These are phyloP conservation scores for Spermophilus dauricus DNA, from an alignment of 2,113 vertebrate species.

Conservation along the genomic window DNA sequence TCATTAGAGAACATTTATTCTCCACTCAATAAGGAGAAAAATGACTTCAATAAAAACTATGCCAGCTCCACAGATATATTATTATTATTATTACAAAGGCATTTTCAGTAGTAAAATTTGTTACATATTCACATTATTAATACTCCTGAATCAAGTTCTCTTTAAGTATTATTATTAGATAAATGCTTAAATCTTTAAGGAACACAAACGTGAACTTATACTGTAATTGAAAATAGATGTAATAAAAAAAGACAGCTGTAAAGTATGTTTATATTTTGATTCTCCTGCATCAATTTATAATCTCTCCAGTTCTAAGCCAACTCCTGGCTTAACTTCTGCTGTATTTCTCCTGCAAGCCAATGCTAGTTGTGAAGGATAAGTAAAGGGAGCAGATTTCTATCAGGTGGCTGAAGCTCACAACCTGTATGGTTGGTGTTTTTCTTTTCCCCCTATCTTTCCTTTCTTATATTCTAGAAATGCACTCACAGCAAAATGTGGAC, in stretches of 20 bases:
- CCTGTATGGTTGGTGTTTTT: neutral
- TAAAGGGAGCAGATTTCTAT: neutral
- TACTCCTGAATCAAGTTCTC: conserved; percentile 73
- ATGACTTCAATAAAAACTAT: conserved; percentile 77
- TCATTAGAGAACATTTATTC: conserved; percentile 83
- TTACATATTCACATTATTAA: conserved; percentile 79
- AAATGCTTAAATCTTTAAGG: conserved; percentile 76
- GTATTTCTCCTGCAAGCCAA: neutral
- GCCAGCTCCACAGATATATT: conserved; percentile 77
- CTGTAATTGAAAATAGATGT: conserved; percentile 61
- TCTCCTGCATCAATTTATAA: neutral
- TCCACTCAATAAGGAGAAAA: conserved; percentile 80
- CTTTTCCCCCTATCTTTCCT: neutral
- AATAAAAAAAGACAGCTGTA: conserved; percentile 65
- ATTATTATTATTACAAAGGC: conserved; percentile 80
- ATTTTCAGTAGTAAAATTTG: conserved; percentile 71
- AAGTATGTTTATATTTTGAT: conserved; percentile 44
- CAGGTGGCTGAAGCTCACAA: neutral
- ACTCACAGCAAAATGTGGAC: neutral
- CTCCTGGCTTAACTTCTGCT: neutral
- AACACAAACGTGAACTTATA: conserved; percentile 53
- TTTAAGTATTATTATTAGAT: conserved; percentile 66
- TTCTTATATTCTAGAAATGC: conserved; percentile 54
- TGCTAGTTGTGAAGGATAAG: neutral
- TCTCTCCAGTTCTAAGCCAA: neutral